Conservation (phyloP, 2,888 invertebrate species). For the Rhimphoctona megacephalus region DNA sequence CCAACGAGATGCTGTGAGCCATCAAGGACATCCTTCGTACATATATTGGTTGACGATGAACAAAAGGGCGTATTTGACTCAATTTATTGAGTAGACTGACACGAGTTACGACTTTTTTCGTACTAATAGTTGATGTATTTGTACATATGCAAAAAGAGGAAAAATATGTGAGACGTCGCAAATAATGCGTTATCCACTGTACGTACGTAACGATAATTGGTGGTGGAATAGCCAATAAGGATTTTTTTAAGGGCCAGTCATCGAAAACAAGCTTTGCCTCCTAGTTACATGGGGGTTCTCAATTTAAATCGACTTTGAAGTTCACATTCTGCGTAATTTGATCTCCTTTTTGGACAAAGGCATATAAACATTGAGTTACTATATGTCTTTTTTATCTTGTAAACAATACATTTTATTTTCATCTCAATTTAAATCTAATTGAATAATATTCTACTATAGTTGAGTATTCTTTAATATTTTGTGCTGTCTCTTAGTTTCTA, state of each 20-base stretch:
- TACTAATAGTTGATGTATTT: not conserved
- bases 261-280: not conserved
- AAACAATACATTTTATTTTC: not conserved
- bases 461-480: no score
- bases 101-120: not conserved
- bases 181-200: slow-evolving; percentile 45
- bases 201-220: slow-evolving; percentile 34
- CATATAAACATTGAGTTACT: not conserved
- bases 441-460: not conserved
- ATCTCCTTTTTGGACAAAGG: not conserved
- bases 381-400: not conserved
- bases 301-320: not conserved
- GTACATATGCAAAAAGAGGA: not conserved
- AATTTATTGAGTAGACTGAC: not conserved
- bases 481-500: not conserved
- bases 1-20: slow-evolving; percentile 14
- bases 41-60: not conserved
- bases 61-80: slow-evolving; percentile 7
- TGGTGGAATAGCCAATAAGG: slow-evolving; percentile 74
- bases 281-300: not conserved
- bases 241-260: slow-evolving; percentile 59
- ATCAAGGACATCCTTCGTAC: not conserved
- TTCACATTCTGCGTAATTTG: not conserved
- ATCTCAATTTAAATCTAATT: not conserved
- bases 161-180: not conserved